Percentiles rank a stretch among this genome's conserved stretches.
phyloP scores from a whole-genome alignment of 2,797 vertebrate genomes.

The Florisuga fusca region DNA sequence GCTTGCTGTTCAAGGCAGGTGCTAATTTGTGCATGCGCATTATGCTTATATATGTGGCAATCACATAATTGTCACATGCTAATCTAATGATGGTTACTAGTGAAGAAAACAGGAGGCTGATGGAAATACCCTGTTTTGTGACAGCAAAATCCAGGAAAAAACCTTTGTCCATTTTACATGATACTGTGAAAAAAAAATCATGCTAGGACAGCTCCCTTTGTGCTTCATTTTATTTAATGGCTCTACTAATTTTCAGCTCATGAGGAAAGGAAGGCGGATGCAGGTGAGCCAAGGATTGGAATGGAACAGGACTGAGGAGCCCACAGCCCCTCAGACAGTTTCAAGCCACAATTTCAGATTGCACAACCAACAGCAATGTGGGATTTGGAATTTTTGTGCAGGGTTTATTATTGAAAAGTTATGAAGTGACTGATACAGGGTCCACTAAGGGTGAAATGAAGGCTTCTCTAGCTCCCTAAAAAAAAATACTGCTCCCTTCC shows the following conservation, averaged over 20 bases:
- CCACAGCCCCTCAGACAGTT: neutral
- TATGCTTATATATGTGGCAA: neutral
- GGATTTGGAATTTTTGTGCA: neutral
- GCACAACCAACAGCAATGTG: neutral
- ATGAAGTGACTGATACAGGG: rapidly evolving
- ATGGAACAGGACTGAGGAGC: neutral
- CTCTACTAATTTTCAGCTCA: neutral
- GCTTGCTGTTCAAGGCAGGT: neutral
- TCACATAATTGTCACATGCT: neutral
- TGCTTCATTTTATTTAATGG: neutral
- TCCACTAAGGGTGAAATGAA: neutral
- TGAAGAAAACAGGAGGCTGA: neutral
- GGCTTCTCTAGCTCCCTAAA: neutral
- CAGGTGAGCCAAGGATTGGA: neutral
- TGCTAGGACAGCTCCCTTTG: neutral
- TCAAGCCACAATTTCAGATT: neutral
- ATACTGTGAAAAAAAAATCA: neutral
- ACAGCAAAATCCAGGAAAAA: neutral
- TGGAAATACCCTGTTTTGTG: neutral
- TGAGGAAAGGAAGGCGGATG: neutral
- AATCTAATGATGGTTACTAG: neutral
- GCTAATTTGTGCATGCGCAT: neutral
- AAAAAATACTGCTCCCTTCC: neutral
- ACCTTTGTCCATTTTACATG: neutral
- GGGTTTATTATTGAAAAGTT: neutral